A percentile compares a stretch with the other conserved stretches of the same genome.
phyloP scores from a whole-genome alignment of 30 jellyfish, hydroid and myxozoan genomes.

The Chrysaora quinquecirrha region DNA sequence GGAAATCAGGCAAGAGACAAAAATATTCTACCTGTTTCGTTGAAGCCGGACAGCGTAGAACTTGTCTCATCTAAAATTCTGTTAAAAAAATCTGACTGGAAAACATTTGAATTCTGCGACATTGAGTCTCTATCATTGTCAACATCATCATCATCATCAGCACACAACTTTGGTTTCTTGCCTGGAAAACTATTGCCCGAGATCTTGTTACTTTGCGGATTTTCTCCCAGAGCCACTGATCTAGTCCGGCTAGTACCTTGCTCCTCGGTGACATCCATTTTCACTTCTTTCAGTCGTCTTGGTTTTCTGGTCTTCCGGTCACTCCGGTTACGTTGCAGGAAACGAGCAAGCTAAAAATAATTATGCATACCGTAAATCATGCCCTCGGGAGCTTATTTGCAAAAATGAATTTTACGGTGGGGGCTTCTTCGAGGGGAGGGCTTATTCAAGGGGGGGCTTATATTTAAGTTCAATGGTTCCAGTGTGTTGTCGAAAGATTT shows the following conservation, averaged over 20 bases:
- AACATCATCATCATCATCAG: neutral
- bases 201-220: neutral
- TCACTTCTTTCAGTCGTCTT: slow-evolving; percentile 17
- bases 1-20: too few relatives aligned
- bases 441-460: too few relatives aligned
- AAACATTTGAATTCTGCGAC: neutral
- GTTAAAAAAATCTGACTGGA: slow-evolving; percentile 9
- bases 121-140: neutral
- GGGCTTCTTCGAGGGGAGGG: too few relatives aligned
- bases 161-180: slow-evolving; percentile 13
- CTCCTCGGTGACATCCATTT: neutral
- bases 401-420: too few relatives aligned
- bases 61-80: neutral
- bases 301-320: slow-evolving; percentile 58
- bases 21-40: too few relatives aligned
- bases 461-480: too few relatives aligned
- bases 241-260: neutral
- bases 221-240: neutral
- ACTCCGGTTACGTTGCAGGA: slow-evolving; percentile 31
- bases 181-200: neutral
- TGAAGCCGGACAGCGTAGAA: too few relatives aligned
- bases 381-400: too few relatives aligned
- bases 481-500: too few relatives aligned
- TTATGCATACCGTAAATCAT: neutral
- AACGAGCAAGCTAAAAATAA: slow-evolving; percentile 26